Evolutionary conservation across 2,888 invertebrate species (phyloP).

Genomic region (Harpalus rufipes): DNA sequence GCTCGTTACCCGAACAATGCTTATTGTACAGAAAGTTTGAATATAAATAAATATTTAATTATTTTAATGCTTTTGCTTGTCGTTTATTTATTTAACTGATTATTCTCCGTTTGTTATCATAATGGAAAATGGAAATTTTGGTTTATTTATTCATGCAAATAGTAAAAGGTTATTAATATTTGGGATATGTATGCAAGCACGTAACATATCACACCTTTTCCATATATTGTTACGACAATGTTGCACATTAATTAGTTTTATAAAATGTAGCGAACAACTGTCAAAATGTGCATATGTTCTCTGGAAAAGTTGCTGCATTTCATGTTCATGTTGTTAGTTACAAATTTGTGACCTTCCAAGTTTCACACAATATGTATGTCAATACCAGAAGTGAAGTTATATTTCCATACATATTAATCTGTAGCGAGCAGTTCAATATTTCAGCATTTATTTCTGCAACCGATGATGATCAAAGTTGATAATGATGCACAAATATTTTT

Average conservation of each 20-base stretch:
- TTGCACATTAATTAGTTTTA: neutral
- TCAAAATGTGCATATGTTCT: neutral
- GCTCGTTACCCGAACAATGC: too few species aligned
- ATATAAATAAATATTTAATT: too few species aligned
- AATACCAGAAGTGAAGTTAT: too few species aligned
- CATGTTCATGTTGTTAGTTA: neutral
- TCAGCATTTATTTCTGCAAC: too few species aligned
- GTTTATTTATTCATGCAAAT: neutral
- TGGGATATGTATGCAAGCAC: neutral
- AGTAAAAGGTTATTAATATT: neutral
- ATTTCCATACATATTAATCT: too few species aligned
- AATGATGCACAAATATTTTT: too few species aligned
- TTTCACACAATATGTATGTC: too few species aligned
- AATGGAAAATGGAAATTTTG: neutral
- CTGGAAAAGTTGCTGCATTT: neutral
- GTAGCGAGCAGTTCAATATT: too few species aligned
- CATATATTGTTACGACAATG: neutral
- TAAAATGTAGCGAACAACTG: neutral
- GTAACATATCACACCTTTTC: neutral
- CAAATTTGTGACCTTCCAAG: neutral
- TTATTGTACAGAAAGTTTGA: too few species aligned
- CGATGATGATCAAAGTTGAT: too few species aligned
- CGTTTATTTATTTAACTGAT: neutral
- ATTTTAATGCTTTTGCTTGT: neutral
- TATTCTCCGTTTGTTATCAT: neutral